Conservation (phyloP, 2,113 vertebrate species). For the Gallinago jamesoni region DNA sequence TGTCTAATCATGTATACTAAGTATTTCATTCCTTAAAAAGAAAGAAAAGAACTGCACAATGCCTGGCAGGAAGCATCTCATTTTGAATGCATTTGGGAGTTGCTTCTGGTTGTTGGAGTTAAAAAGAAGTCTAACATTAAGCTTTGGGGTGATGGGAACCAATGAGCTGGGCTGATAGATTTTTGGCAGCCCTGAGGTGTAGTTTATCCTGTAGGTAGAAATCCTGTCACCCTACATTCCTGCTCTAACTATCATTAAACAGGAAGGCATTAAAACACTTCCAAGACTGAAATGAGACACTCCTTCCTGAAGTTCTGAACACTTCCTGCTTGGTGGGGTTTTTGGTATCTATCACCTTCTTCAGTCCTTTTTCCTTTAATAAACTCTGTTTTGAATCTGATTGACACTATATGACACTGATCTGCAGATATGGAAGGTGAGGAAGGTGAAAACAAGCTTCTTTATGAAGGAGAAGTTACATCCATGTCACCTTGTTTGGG, state of each 20-base stretch:
- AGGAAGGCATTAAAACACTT: background rate
- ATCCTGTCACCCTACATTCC: background rate
- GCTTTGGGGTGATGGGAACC: background rate
- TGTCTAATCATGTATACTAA: background rate
- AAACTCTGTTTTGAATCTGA: background rate
- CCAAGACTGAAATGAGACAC: background rate
- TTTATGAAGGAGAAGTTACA: background rate
- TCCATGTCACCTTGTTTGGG: background rate
- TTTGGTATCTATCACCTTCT: background rate
- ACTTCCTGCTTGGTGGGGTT: background rate
- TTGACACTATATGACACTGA: rapidly evolving
- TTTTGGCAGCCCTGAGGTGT: background rate
- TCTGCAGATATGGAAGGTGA: background rate
- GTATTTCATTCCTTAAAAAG: background rate
- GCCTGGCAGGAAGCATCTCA: background rate
- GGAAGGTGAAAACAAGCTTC: background rate
- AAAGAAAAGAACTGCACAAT: background rate
- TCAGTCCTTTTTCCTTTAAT: background rate
- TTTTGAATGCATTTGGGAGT: background rate
- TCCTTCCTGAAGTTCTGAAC: background rate
- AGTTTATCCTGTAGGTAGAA: background rate
- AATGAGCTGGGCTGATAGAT: background rate
- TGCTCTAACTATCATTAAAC: background rate
- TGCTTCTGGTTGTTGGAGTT: background rate
- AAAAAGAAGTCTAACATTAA: background rate